Evolutionary conservation across 2,888 invertebrate genomes (phyloP).

Genomic region (Acanthopleura granulata): DNA sequence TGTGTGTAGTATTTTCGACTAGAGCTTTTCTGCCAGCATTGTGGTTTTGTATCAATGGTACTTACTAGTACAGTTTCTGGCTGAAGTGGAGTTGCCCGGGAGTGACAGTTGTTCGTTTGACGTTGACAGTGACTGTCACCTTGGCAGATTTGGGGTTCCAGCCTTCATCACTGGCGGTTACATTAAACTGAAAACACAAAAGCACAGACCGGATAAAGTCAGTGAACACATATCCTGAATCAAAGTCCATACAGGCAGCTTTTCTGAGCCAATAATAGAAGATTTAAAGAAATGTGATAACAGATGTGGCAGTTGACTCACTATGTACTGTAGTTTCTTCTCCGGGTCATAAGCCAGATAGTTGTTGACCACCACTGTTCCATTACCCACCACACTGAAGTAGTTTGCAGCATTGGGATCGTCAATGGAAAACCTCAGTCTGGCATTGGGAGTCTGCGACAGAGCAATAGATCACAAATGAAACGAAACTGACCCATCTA

Average conservation of each 20-base stretch:
- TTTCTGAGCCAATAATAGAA: no score
- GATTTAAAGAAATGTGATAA: no score
- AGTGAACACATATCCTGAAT: no score
- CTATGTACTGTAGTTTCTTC: not conserved
- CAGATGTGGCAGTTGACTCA: not conserved
- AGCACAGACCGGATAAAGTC: not conserved
- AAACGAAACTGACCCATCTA: no score
- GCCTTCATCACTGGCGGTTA: slow-evolving; percentile 85
- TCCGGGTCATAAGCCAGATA: not conserved
- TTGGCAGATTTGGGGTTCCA: slow-evolving; percentile 88
- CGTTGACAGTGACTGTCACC: slow-evolving; percentile 84
- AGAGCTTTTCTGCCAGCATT: no score
- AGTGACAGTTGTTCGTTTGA: slow-evolving; percentile 77
- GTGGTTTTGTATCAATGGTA: slow-evolving; percentile 11
- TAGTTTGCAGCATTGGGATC: slow-evolving; percentile 32
- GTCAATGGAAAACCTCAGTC: slow-evolving; percentile 32
- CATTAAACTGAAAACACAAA: slow-evolving; percentile 70
- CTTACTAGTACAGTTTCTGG: slow-evolving; percentile 82
- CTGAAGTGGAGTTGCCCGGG: slow-evolving; percentile 83
- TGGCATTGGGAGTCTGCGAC: slow-evolving; percentile 47
- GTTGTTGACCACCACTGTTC: slow-evolving; percentile 32
- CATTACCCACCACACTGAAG: slow-evolving; percentile 38
- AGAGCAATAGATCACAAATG: slow-evolving; percentile 23
- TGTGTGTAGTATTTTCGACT: no score
- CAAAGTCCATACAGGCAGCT: no score